phyloP scores from a whole-genome alignment of 2,797 vertebrate species.

The Brotula barbata region DNA sequence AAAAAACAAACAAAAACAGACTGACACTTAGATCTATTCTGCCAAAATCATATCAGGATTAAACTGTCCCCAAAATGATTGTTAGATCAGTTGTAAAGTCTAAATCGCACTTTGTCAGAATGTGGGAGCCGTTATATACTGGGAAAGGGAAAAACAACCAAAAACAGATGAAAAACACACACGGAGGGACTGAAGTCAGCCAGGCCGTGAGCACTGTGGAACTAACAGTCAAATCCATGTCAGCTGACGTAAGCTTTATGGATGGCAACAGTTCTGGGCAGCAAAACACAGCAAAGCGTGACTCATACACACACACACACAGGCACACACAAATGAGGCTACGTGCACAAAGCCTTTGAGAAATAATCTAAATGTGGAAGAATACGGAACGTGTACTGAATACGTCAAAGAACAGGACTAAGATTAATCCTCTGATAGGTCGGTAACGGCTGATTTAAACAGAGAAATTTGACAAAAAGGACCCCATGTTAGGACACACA shows the following conservation, averaged over 20 bases:
- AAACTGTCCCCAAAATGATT: neutral
- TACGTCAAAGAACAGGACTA: slow-evolving; percentile 6
- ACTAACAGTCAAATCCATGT: slow-evolving; percentile 65
- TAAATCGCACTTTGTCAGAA: slow-evolving; percentile 15
- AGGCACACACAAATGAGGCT: neutral
- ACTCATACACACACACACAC: slow-evolving; percentile 3
- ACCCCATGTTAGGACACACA: neutral
- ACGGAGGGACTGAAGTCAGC: slow-evolving; percentile 39
- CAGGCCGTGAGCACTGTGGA: slow-evolving; percentile 36
- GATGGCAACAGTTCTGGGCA: slow-evolving; percentile 54
- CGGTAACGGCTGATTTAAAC: slow-evolving; percentile 38
- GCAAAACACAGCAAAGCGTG: slow-evolving; percentile 48
- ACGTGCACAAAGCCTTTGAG: neutral
- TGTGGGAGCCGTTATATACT: slow-evolving; percentile 28
- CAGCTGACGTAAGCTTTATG: slow-evolving; percentile 64
- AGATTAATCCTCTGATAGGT: slow-evolving; percentile 41
- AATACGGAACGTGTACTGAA: slow-evolving; percentile 11
- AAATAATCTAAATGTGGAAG: slow-evolving; percentile 7
- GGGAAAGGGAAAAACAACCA: slow-evolving; percentile 1
- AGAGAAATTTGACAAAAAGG: slow-evolving; percentile 44
- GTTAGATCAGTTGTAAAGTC: slow-evolving; percentile 16
- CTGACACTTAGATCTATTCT: too few species aligned
- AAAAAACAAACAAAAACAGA: neutral
- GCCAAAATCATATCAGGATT: too few species aligned
- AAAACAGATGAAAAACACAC: slow-evolving; percentile 51